Percentiles rank a stretch among this genome's conserved stretches.
Conservation (phyloP, 2,797 vertebrate species). For the Lepilemur ruficaudatus region DNA sequence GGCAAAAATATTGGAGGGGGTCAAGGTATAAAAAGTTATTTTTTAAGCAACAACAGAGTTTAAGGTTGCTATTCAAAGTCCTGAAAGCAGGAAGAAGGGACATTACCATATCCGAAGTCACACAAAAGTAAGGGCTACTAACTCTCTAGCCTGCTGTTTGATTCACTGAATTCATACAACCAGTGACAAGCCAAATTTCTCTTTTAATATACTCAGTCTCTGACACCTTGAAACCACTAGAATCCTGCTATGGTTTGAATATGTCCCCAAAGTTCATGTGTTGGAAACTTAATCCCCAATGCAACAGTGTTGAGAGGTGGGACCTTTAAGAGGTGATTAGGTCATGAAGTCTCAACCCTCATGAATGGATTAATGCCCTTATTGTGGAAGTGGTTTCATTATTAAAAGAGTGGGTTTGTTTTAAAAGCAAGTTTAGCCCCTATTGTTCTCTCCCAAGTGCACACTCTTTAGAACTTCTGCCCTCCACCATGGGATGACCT, state of each 20-base stretch:
- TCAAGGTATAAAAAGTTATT: neutral
- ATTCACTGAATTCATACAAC: neutral
- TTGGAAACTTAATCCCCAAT: neutral
- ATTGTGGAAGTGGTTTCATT: neutral
- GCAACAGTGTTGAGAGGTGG: neutral
- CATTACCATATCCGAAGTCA: neutral
- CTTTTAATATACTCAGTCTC: slow-evolving; percentile 29
- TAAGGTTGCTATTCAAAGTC: neutral
- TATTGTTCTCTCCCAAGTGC: neutral
- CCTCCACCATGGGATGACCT: neutral
- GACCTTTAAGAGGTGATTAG: neutral
- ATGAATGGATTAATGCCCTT: too few relatives aligned
- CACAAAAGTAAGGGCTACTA: neutral
- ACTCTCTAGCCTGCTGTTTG: neutral
- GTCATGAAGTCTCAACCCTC: neutral
- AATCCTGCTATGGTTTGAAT: neutral
- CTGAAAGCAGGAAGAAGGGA: neutral
- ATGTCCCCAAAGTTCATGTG: neutral
- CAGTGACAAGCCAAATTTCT: slow-evolving; percentile 22
- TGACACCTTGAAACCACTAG: slow-evolving; percentile 59
- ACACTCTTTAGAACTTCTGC: neutral
- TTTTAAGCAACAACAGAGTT: neutral
- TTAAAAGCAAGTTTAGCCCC: neutral
- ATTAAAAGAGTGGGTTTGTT: neutral
- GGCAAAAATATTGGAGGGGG: neutral